A percentile compares a stretch with the other conserved stretches of the same genome.
Conservation (phyloP, 92 coral and sea anemone genomes). For the Muricea muricata region DNA sequence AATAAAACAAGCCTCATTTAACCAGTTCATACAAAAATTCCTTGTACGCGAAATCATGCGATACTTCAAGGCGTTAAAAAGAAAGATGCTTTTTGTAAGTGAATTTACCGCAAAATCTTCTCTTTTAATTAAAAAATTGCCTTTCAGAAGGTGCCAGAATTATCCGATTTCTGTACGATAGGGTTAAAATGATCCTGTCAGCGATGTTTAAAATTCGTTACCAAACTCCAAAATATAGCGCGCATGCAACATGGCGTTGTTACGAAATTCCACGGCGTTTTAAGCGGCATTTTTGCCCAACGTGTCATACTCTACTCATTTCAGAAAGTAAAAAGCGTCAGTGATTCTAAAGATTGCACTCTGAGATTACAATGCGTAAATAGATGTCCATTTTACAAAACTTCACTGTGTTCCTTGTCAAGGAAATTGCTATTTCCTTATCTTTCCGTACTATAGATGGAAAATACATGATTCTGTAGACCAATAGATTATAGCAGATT, state of each 20-base stretch:
- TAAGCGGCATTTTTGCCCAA: background rate
- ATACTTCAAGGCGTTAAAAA: background rate
- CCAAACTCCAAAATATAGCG: background rate
- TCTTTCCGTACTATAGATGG: too few relatives aligned
- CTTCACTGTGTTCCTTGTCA: too few relatives aligned
- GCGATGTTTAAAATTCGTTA: background rate
- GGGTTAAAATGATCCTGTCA: background rate
- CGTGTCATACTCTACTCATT: too few relatives aligned
- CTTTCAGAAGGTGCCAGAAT: background rate
- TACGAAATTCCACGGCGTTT: background rate
- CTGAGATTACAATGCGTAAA: too few relatives aligned
- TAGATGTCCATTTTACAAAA: too few relatives aligned
- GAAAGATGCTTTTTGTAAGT: background rate
- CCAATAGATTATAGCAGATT: too few relatives aligned
- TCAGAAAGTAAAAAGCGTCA: too few relatives aligned
- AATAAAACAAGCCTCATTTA: constrained; percentile 3
- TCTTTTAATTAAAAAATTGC: background rate
- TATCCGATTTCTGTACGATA: background rate
- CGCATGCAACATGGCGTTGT: background rate
- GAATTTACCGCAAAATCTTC: background rate
- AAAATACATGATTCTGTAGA: too few relatives aligned
- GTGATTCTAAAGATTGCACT: too few relatives aligned
- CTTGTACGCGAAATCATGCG: background rate
- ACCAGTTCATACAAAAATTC: too few relatives aligned
- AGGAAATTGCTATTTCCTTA: too few relatives aligned